These are phyloP conservation scores for Anastrepha ludens DNA, from an alignment of 1,140 invertebrate species.

Conservation along the genomic window DNA sequence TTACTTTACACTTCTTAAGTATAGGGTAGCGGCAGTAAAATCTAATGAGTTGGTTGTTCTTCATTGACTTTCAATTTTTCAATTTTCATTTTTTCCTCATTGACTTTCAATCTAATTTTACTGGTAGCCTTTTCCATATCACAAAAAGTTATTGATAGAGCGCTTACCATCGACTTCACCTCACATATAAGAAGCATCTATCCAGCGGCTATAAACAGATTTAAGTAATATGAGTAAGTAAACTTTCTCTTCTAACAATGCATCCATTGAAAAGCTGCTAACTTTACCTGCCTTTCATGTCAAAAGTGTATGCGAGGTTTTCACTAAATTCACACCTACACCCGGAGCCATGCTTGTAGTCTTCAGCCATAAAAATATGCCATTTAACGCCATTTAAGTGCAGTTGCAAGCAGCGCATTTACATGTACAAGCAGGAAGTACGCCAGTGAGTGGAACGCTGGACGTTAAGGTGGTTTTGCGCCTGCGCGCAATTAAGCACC, in stretches of 20 bases:
- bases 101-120: too few relatives aligned
- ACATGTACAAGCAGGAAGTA: conserved; percentile 14
- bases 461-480: not conserved
- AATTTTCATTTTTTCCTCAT: too few relatives aligned
- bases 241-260: conserved; percentile 29
- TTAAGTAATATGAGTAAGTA: not conserved
- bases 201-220: too few relatives aligned
- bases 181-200: too few relatives aligned
- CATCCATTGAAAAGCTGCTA: conserved; percentile 19
- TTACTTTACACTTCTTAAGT: too few relatives aligned
- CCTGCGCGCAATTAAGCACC: not conserved
- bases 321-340: conserved; percentile 21
- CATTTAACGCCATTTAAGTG: conserved; percentile 46
- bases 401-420: not conserved
- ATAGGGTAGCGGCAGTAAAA: too few relatives aligned
- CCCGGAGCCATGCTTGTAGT: not conserved
- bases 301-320: not conserved
- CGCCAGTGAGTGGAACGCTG: conserved; percentile 16
- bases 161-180: too few relatives aligned
- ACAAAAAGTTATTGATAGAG: too few relatives aligned
- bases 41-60: too few relatives aligned
- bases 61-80: too few relatives aligned
- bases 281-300: not conserved
- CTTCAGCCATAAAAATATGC: conserved; percentile 31
- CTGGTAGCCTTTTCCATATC: too few relatives aligned